Evolutionary conservation across 1,140 invertebrate genomes (phyloP).

Genomic region (Drosophila bocki): DNA sequence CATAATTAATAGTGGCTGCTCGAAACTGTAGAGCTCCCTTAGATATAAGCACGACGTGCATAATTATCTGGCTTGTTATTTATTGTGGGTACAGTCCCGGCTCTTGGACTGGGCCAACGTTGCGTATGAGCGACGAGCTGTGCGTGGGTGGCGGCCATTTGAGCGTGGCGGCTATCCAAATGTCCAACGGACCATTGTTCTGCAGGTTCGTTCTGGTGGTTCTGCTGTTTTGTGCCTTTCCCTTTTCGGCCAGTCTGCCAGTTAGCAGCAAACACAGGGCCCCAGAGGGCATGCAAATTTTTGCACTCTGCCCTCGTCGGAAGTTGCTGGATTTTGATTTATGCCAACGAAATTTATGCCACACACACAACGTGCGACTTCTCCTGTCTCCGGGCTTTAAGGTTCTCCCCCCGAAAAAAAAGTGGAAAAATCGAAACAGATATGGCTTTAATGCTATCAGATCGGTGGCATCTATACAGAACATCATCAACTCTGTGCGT

Average conservation of each 20-base stretch:
- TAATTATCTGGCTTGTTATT: conserved; percentile 79
- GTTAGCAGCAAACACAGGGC: conserved; percentile 20
- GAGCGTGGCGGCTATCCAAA: conserved; percentile 67
- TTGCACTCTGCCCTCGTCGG: conserved; percentile 77
- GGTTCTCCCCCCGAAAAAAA: neutral
- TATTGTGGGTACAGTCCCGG: conserved; percentile 59
- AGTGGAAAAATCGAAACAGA: conserved; percentile 5
- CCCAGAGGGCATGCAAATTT: conserved; percentile 70
- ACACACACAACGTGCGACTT: conserved; percentile 55
- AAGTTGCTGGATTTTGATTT: conserved; percentile 82
- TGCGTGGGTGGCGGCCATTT: conserved; percentile 77
- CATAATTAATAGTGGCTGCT: conserved; percentile 54
- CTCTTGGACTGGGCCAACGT: conserved; percentile 49
- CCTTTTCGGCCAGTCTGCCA: conserved; percentile 47
- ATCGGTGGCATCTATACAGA: conserved; percentile 48
- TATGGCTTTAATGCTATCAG: conserved; percentile 59
- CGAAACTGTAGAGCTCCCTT: conserved; percentile 35
- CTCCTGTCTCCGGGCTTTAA: conserved; percentile 43
- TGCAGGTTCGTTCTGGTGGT: conserved; percentile 16
- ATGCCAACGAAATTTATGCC: conserved; percentile 83
- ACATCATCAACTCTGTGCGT: conserved; percentile 57
- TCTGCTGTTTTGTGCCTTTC: conserved; percentile 10
- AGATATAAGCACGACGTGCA: conserved; percentile 65
- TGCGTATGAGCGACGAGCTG: conserved; percentile 73
- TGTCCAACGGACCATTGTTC: conserved; percentile 56